phyloP scores from a whole-genome alignment of 2,113 vertebrate species.

The Stigmatopora nigra region DNA sequence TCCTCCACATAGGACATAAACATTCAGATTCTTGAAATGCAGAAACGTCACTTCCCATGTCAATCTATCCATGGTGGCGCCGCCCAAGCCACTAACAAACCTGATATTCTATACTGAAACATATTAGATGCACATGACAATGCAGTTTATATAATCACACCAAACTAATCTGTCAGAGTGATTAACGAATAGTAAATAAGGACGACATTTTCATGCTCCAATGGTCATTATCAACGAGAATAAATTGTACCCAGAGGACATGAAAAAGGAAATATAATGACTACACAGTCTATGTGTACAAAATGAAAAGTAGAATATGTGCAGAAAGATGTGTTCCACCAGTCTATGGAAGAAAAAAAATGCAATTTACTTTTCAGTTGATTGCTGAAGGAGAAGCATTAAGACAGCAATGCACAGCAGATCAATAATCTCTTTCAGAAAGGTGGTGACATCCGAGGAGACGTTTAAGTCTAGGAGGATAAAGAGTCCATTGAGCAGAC shows the following conservation, averaged over 20 bases:
- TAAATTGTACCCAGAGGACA: not conserved
- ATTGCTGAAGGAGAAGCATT: not conserved
- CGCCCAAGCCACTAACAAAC: conserved; percentile 67
- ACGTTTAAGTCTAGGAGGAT: not conserved
- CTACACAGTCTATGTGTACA: not conserved
- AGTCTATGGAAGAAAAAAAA: not conserved
- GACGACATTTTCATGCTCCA: too few species aligned
- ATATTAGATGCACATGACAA: conserved; percentile 75
- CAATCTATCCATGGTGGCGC: conserved; percentile 63
- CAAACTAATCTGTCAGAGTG: not conserved
- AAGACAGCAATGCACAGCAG: not conserved
- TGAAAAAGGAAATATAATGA: not conserved
- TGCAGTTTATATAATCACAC: conserved; percentile 5
- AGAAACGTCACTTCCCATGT: conserved; percentile 50
- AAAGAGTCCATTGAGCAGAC: too few species aligned
- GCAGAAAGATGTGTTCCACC: not conserved
- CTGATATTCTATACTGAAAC: conserved; percentile 71
- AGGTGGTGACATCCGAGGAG: not conserved
- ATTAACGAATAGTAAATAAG: not conserved
- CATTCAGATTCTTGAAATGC: conserved; percentile 17
- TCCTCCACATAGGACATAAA: not conserved
- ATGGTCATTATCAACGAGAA: too few species aligned
- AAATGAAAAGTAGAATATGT: not conserved
- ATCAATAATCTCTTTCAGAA: not conserved
- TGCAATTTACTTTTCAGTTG: not conserved